Evolutionary conservation across 2,113 vertebrate species (phyloP), one percentile per base, ranked within the genome.

Genomic region (Pelobates fuscus): DNA sequence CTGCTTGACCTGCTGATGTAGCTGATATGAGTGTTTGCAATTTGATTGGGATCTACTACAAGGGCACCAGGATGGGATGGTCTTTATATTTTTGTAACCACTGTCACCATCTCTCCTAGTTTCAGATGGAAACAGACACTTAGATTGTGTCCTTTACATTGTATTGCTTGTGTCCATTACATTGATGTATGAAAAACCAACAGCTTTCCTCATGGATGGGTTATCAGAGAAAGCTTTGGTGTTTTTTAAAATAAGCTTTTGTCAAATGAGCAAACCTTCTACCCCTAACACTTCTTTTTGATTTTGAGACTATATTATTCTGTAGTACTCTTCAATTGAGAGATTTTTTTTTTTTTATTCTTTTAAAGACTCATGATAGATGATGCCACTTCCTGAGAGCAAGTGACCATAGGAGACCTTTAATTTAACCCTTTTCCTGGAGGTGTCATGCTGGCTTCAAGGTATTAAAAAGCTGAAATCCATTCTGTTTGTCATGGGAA

Each of bases 161-260:
- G 81, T 76, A 37, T 59, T 59, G n/a, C 77, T 62, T 37, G 84
- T 77, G 81, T 83, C 74, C 77, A 57, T 82, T 71, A 79, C 81
- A 63, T 70, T 79, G 82, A 81, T 84, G 78, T 55, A 62, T 49
- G 32, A 78, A 82, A 84, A 85, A 82, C 79, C 80, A 82, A 82
- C 17, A 77, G 83, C 82, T 87, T 82, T 84, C 78, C 81, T 72
- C 78, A 59, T 72, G 3, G n/a, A 17, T 64, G 79, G 81, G 77
- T 78, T 78, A 78, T 18, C 78, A 80, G 79, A 71, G 80, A 80
- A 68, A 81, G 78, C 80, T 81, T 81, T 77, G 67, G 41, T 68
- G 44, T 83, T 84, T 83, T 80, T 74, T 80, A 80, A n/a, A n/a
- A n/a, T 67, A 58, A 65, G 21, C 52, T 25, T 73, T 75, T 75